These are phyloP conservation scores for Iselma pallidipennis DNA, from an alignment of 2,888 invertebrate species.

Conservation along the genomic window DNA sequence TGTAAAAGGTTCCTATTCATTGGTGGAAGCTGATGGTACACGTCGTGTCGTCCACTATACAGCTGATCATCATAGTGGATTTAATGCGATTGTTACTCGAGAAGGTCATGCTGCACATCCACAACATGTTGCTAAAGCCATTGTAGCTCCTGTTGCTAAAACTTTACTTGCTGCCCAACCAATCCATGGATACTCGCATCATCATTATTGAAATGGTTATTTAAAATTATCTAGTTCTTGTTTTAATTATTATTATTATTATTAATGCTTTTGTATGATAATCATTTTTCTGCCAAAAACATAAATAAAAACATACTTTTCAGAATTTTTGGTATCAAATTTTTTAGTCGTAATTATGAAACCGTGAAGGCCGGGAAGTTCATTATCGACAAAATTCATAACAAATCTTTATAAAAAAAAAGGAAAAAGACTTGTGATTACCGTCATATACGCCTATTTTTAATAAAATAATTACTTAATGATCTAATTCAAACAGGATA, in stretches of 20 bases:
- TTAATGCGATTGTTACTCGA: conserved; percentile 44
- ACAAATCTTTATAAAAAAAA: neutral
- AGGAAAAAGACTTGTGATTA: neutral
- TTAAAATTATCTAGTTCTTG: too few species aligned
- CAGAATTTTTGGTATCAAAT: too few species aligned
- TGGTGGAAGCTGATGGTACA: conserved; percentile 62
- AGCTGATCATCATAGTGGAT: conserved; percentile 62
- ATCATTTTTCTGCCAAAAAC: neutral
- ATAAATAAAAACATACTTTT: too few species aligned
- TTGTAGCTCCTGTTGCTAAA: conserved; percentile 6
- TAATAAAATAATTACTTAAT: conserved; percentile 2
- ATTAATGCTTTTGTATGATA: conserved; percentile 1
- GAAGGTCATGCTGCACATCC: conserved; percentile 61
- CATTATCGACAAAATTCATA: neutral
- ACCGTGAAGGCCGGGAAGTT: neutral
- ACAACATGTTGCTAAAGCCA: conserved; percentile 4
- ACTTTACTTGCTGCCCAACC: conserved; percentile 9
- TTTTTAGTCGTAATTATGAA: too few species aligned
- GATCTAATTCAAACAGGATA: conserved; percentile 10
- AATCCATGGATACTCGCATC: neutral
- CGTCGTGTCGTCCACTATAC: conserved; percentile 61
- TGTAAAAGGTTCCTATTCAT: conserved; percentile 61
- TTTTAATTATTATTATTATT: neutral
- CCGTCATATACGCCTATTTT: neutral
- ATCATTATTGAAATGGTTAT: neutral